These are phyloP conservation scores for Poeciliopsis turneri DNA, from an alignment of 2,797 vertebrate genomes.

Conservation along the genomic window DNA sequence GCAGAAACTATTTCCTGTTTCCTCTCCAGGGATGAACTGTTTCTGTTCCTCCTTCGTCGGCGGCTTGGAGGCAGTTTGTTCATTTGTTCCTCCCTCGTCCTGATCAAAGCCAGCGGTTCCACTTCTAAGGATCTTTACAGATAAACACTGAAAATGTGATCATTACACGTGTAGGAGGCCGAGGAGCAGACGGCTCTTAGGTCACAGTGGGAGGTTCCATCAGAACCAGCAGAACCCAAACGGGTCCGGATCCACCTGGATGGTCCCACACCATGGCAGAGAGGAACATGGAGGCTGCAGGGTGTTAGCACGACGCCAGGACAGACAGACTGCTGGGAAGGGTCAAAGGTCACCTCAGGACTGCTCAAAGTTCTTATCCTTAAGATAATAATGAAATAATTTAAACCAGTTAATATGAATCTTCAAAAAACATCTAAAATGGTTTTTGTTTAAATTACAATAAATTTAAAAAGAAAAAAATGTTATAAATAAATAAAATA, in stretches of 20 bases:
- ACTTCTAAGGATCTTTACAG: constrained; percentile 17
- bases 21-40: background rate
- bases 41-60: background rate
- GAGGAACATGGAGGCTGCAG: too few relatives aligned
- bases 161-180: constrained; percentile 29
- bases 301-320: background rate
- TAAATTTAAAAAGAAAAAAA: too few relatives aligned
- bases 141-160: constrained; percentile 29
- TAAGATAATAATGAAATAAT: background rate
- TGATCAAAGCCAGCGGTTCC: constrained; percentile 27
- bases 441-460: too few relatives aligned
- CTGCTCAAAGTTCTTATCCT: background rate
- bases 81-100: constrained; percentile 6
- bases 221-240: too few relatives aligned
- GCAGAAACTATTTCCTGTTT: background rate
- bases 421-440: too few relatives aligned
- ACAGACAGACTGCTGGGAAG: background rate
- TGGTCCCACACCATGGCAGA: background rate
- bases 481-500: too few relatives aligned
- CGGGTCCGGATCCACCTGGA: background rate
- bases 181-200: constrained; percentile 31
- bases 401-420: too few relatives aligned
- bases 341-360: background rate
- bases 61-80: constrained; percentile 6
- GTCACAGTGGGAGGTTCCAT: constrained; percentile 22